Evolutionary conservation across 2,113 vertebrate species (phyloP), one percentile per base, ranked within the genome.

Genomic region (Brienomyrus longianalis): DNA sequence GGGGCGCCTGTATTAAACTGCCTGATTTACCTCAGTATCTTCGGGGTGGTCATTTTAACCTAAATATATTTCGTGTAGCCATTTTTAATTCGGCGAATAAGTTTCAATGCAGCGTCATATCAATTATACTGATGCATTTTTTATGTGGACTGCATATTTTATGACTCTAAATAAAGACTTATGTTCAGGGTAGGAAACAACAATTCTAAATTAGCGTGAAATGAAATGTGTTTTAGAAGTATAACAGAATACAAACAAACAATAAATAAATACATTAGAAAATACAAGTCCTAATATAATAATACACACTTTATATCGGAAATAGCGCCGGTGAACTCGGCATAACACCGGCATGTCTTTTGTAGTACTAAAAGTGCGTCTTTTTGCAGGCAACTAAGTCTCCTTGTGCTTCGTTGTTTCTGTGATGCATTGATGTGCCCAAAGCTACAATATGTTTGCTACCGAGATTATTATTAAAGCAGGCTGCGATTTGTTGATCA

Each of bases 1-100:
- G 52, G 87, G n/a, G 19, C 83, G 89, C 43, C 88, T 59, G 59
- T 90, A 43, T 21, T 86, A 17, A 51, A 86, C 83, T 19, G 6
- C 4, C 35, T 74, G 87, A 17, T 54, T 86, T 43, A 43, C 31
- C n/a, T 80, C 74, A 80, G 74, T 39, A 43, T 1, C 31, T 80
- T 80, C 74, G 5, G 35, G 31, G 31, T 80, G 74, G 13, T 80
- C 74, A 80, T 19, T 43, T 80, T 39, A 80, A 15, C 62, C 62
- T 70, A 70, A 70, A 70, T 70, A 70, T 70, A 70, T 70, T 70
- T 70, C n/a, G 31, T 80, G 35, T 43, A 35, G 31, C 17, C 74
- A 9, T 80, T 39, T 80, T 77, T 80, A 74, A 43, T 80, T 80
- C 35, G 27, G n/a, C 74, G 35, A 80, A 43, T 27, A 80, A 80